Conservation (phyloP, 2,888 invertebrate genomes). For the Muscina levida region DNA sequence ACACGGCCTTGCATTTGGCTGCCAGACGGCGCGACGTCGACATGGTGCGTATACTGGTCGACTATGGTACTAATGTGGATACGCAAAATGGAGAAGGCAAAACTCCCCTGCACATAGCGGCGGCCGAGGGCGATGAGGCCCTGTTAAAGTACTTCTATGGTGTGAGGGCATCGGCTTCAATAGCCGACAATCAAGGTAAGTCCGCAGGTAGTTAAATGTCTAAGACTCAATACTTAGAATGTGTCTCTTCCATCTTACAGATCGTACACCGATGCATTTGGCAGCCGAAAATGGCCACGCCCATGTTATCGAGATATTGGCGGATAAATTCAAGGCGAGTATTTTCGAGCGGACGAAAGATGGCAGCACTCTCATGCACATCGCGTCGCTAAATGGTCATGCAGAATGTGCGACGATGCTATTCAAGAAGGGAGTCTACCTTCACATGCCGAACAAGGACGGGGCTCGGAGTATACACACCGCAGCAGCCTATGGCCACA, state of each 20-base stretch:
- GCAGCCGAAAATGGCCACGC: conserved; percentile 99
- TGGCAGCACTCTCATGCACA: conserved; percentile 99
- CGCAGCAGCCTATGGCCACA: conserved; percentile 97
- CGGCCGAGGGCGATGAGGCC: conserved; percentile 96
- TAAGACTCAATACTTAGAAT: background rate
- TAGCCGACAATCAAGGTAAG: conserved; percentile 93
- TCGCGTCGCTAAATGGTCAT: conserved; percentile 97
- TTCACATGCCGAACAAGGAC: conserved; percentile 98
- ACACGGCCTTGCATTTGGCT: conserved; percentile 96
- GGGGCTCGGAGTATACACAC: conserved; percentile 99
- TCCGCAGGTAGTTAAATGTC: background rate
- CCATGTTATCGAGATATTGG: conserved; percentile 94
- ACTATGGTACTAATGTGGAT: conserved; percentile 95
- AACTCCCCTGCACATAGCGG: conserved; percentile 96
- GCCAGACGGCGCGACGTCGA: conserved; percentile 95
- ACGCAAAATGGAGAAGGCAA: conserved; percentile 96
- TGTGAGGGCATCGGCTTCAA: conserved; percentile 95
- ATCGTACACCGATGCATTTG: conserved; percentile 97
- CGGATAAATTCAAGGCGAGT: conserved; percentile 98
- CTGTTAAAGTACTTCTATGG: conserved; percentile 97
- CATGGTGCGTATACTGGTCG: conserved; percentile 94
- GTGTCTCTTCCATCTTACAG: conserved; percentile 79
- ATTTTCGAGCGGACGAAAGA: conserved; percentile 98
- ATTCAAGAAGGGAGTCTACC: conserved; percentile 98
- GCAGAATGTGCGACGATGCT: conserved; percentile 99